A percentile compares a stretch with the other conserved stretches of the same genome.
Conservation (phyloP, 2,797 vertebrate species). For the Sebastes matsubarae region DNA sequence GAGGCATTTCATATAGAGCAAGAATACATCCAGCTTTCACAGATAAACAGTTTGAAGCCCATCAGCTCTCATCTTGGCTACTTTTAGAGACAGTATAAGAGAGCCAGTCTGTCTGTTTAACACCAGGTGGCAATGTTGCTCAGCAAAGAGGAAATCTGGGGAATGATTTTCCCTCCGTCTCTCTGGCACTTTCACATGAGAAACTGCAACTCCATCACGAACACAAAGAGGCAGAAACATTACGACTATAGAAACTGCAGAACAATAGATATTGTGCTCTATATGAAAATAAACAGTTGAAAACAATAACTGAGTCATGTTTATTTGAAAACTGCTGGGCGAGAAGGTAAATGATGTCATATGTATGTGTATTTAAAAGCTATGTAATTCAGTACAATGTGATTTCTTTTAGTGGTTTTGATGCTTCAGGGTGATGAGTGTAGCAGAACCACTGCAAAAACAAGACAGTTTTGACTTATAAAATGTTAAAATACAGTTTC, state of each 20-base stretch:
- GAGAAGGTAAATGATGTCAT: not conserved
- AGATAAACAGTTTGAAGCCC: not conserved
- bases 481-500: not conserved
- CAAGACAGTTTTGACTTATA: not conserved
- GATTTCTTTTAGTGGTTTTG: not conserved
- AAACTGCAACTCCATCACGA: not conserved
- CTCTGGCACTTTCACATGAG: slow-evolving; percentile 1
- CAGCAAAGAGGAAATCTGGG: slow-evolving; percentile 16
- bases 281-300: slow-evolving; percentile 25
- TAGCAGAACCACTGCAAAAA: not conserved
- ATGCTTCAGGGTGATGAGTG: not conserved
- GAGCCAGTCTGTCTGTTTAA: not conserved
- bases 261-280: slow-evolving; percentile 40
- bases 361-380: not conserved
- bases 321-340: not conserved
- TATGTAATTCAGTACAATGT: not conserved
- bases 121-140: slow-evolving; percentile 72
- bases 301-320: slow-evolving; percentile 11
- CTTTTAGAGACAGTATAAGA: not conserved
- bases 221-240: slow-evolving; percentile 12
- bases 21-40: not conserved
- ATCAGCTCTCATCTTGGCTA: not conserved
- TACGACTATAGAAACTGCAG: not conserved
- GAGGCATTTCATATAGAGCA: not conserved
- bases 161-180: slow-evolving; percentile 3